Conservation (phyloP, 92 coral and sea anemone species). For the Parazoanthus atlanticus region DNA sequence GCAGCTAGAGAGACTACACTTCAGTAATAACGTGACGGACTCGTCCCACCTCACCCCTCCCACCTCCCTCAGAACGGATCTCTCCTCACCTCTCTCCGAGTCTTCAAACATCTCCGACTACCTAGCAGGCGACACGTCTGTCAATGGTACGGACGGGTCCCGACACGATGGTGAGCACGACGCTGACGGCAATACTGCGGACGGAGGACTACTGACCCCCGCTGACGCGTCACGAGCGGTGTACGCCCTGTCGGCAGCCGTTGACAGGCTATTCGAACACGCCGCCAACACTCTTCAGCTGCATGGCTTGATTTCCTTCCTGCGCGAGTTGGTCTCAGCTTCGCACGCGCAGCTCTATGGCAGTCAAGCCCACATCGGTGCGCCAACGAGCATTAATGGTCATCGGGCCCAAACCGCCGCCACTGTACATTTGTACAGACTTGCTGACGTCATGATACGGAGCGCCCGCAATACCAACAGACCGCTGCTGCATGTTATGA, state of each 20-base stretch:
- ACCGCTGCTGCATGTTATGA: constrained; percentile 95
- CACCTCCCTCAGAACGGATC: constrained; percentile 67
- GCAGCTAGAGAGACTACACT: constrained; percentile 82
- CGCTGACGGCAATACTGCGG: constrained; percentile 65
- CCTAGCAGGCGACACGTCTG: constrained; percentile 85
- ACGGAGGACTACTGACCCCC: constrained; percentile 77
- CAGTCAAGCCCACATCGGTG: constrained; percentile 44
- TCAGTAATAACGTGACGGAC: constrained; percentile 65
- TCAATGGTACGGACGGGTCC: constrained; percentile 69
- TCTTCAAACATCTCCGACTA: constrained; percentile 85
- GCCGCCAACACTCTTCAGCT: constrained; percentile 92
- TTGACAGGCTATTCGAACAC: constrained; percentile 95
- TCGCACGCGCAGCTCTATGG: constrained; percentile 88
- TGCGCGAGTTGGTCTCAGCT: constrained; percentile 78
- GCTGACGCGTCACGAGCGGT: constrained; percentile 96
- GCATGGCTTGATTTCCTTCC: constrained; percentile 73
- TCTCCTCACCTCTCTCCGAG: constrained; percentile 92
- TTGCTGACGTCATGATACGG: constrained; percentile 95
- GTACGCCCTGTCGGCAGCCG: constrained; percentile 96
- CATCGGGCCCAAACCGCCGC: constrained; percentile 68
- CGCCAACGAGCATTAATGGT: constrained; percentile 41
- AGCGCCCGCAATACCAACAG: constrained; percentile 97
- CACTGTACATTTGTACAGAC: constrained; percentile 89
- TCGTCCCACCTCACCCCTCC: constrained; percentile 58
- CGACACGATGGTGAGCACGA: constrained; percentile 71